Evolutionary conservation across 2,888 invertebrate genomes (phyloP).

Genomic region (Pristionchus japonicus): DNA sequence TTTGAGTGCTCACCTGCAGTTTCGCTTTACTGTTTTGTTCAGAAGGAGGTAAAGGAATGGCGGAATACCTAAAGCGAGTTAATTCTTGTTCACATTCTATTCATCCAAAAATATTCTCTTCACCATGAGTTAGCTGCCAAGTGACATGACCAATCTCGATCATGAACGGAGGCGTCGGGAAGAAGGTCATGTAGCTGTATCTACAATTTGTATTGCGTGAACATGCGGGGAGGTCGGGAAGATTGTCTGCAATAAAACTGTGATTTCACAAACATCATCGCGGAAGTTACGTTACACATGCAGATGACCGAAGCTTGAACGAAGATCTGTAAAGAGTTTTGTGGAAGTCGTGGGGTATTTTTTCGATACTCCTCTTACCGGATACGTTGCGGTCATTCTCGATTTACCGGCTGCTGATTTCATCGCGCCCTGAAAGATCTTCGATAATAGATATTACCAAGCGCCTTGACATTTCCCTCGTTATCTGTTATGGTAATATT

Average conservation of each 20-base stretch:
- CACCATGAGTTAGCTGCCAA: conserved; percentile 1
- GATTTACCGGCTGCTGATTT: too few species aligned
- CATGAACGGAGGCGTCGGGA: neutral
- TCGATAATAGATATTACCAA: too few species aligned
- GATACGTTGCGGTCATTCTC: too few species aligned
- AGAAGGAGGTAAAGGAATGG: neutral
- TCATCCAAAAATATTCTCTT: neutral
- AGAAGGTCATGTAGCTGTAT: conserved; percentile 35
- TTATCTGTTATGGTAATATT: too few species aligned
- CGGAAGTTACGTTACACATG: neutral
- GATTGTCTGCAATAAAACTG: neutral
- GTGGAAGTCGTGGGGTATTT: too few species aligned
- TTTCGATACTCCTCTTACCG: too few species aligned
- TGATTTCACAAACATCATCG: too few species aligned
- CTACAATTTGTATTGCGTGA: too few species aligned
- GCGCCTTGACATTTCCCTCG: too few species aligned
- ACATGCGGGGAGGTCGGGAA: too few species aligned
- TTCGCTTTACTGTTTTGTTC: neutral
- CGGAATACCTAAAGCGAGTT: neutral
- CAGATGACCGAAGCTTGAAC: conserved; percentile 4
- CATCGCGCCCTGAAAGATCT: too few species aligned
- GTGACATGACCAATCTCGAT: neutral
- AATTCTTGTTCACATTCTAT: neutral
- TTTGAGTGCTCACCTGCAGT: too few species aligned
- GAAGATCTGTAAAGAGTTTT: conserved; percentile 22